Base-by-base conservation (phyloP, 2,797 vertebrate species). In the Sebastiscus albofasciatus region DNA sequence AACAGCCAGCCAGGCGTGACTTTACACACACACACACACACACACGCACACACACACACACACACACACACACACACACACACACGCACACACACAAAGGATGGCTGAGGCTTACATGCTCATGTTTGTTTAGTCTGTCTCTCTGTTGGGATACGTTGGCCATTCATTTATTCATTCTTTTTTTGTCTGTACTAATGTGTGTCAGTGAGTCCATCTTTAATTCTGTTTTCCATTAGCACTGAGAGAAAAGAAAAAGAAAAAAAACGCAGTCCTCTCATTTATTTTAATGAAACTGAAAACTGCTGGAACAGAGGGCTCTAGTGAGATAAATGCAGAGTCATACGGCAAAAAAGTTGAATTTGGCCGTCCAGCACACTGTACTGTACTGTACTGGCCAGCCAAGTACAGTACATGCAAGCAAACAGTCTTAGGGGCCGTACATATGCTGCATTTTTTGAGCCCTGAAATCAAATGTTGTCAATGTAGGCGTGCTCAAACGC, bases 1-100 rank as follows among this genome's bases (percentile, higher is more conserved):
- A 94, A 94, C 83, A 91, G 84, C 68, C 90, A 93, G 87, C 87
- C 89, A 90, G 88, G 87, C 89, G 79, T 93, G 92, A 92, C 91
- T 89, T 87, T 7, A 62, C 55, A 61, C 46, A 24, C 81, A 73
- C 81, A 74, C 67, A 84, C 62, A 18, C 33, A 66, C 55, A 42
- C 61, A 68, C 55, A 22, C 34, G 33, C 3, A 12, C 34, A 49
- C 52, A 36, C 54, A 22, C 22, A 54, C 52, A 73, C 33, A 66
- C 72, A 71, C 80, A 75, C 81, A 79, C 66, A 85, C 61, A 22
- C 31, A 71, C 54, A 62, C 60, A 70, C 54, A 36, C 33, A 42
- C 3, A 22, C 34, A 65, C 52, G 42, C 54, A n/a, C 22, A 55
- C 54, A 74, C 34, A 67, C 73, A 72, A 1, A 67, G 34, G 36